A percentile compares a stretch with the other conserved stretches of the same genome.
These are phyloP conservation scores for Nomada flava DNA, from an alignment of 2,888 invertebrate genomes.

Conservation along the genomic window DNA sequence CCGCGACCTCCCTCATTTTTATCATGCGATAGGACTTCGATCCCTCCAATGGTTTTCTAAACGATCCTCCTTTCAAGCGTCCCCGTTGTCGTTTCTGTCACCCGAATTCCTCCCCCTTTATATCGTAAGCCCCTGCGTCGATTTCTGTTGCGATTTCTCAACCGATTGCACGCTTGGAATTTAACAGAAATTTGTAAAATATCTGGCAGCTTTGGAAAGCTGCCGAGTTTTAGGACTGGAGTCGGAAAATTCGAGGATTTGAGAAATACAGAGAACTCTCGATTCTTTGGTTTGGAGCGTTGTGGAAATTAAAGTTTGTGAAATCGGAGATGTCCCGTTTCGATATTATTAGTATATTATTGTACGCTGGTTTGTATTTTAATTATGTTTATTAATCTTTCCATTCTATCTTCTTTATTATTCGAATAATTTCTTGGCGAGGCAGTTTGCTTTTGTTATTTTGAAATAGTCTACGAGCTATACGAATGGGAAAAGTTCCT, in stretches of 20 bases:
- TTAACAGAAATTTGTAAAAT: background rate
- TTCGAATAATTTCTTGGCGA: too few relatives aligned
- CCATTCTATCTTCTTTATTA: too few relatives aligned
- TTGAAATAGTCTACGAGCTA: too few relatives aligned
- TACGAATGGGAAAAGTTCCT: too few relatives aligned
- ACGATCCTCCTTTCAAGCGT: slow-evolving; percentile 1
- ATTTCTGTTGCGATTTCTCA: background rate
- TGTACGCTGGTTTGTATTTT: too few relatives aligned
- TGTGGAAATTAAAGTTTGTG: background rate
- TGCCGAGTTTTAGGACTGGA: background rate
- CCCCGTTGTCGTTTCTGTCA: background rate
- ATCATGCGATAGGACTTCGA: slow-evolving; percentile 31
- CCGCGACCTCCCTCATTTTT: slow-evolving; percentile 7
- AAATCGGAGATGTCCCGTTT: background rate
- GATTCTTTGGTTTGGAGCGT: background rate
- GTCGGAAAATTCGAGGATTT: background rate
- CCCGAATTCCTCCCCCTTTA: background rate
- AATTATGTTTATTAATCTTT: too few relatives aligned
- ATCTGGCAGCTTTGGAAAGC: background rate
- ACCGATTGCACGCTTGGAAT: background rate
- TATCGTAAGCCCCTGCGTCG: background rate
- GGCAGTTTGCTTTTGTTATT: too few relatives aligned
- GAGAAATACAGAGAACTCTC: background rate
- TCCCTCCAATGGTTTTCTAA: background rate
- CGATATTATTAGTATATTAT: too few relatives aligned